These are phyloP conservation scores for Peucedramus taeniatus DNA, from an alignment of 2,113 vertebrate genomes.

Conservation along the genomic window DNA sequence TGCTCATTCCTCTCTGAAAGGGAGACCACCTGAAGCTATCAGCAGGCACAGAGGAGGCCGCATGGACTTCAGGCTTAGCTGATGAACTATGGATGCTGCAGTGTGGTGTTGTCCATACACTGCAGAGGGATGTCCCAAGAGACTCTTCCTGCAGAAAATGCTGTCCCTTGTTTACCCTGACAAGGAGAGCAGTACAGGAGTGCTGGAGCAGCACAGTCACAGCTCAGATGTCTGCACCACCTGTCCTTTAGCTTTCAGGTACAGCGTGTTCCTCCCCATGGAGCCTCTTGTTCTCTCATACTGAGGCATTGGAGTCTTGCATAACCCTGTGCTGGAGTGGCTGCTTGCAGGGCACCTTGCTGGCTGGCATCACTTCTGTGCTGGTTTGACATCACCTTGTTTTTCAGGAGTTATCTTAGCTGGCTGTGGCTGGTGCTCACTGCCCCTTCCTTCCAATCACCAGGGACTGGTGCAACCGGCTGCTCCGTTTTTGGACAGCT, in stretches of 20 bases:
- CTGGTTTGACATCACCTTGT: conserved; percentile 1
- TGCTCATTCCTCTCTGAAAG: not conserved
- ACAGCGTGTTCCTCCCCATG: not conserved
- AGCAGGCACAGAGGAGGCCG: not conserved
- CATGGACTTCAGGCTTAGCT: rapidly evolving
- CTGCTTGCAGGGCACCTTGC: not conserved
- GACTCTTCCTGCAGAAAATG: not conserved
- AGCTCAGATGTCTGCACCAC: not conserved
- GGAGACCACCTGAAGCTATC: not conserved
- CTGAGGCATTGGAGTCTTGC: not conserved
- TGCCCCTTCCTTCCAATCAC: not conserved
- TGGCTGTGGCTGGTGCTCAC: not conserved
- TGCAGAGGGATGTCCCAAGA: not conserved
- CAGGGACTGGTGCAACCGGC: not conserved
- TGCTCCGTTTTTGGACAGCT: not conserved
- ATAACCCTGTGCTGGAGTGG: not conserved
- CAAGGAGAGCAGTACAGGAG: not conserved
- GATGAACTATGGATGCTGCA: not conserved
- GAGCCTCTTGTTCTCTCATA: not conserved
- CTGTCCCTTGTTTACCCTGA: not conserved
- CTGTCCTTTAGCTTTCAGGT: not conserved
- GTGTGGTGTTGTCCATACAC: not conserved
- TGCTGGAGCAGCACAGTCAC: not conserved
- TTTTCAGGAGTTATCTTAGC: not conserved
- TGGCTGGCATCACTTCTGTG: not conserved